phyloP scores from a whole-genome alignment of 1,140 invertebrate genomes.

The Pectinophora gossypiella region DNA sequence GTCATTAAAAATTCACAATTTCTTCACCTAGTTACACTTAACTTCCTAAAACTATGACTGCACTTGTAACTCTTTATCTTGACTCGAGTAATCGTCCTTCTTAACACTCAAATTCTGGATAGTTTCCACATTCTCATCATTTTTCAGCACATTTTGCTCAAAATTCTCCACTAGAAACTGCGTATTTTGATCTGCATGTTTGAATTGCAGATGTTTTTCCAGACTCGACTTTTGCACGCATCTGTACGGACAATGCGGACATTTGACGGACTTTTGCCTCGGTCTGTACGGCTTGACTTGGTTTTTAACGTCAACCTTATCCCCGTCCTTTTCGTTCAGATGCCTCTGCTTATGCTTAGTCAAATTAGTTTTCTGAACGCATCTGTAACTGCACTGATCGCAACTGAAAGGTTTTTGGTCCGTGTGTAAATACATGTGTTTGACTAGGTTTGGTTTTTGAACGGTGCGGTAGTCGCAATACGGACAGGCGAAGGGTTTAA shows the following conservation, averaged over 20 bases:
- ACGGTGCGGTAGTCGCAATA: slow-evolving; percentile 78
- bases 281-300: slow-evolving; percentile 60
- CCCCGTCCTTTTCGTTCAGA: slow-evolving; percentile 61
- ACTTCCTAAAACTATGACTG: not conserved
- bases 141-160: not conserved
- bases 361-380: slow-evolving; percentile 71
- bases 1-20: too few relatives aligned
- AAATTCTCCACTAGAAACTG: not conserved
- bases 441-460: slow-evolving; percentile 77
- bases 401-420: slow-evolving; percentile 80
- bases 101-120: slow-evolving; percentile 62
- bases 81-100: slow-evolving; percentile 27
- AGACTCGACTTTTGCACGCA: slow-evolving; percentile 67
- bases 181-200: slow-evolving; percentile 35
- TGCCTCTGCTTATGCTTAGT: slow-evolving; percentile 71
- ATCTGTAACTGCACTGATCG: slow-evolving; percentile 76
- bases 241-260: slow-evolving; percentile 57
- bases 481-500: slow-evolving; percentile 78
- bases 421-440: slow-evolving; percentile 80
- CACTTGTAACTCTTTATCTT: not conserved
- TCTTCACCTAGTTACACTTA: too few relatives aligned
- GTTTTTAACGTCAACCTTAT: slow-evolving; percentile 47
- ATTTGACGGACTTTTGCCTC: slow-evolving; percentile 59
- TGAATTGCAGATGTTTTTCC: slow-evolving; percentile 63
- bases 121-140: slow-evolving; percentile 26